Conservation (phyloP, 1,140 invertebrate genomes). For the Drosophila prosaltans region DNA sequence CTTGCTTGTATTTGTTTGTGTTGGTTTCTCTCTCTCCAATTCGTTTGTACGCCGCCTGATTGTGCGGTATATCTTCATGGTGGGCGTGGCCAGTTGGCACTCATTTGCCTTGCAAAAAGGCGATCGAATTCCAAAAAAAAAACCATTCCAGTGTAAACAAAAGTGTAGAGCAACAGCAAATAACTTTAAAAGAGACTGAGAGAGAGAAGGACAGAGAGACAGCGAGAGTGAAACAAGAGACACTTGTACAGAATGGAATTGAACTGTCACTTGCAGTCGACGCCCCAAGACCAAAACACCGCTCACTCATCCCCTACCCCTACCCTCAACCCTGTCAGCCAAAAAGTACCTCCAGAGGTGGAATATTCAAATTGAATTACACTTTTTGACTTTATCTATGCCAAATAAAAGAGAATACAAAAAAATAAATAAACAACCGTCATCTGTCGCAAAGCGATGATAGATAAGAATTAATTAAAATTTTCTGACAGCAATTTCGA, state of each 20-base stretch:
- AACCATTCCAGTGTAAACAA: slow-evolving; percentile 50
- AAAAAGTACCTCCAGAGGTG: slow-evolving; percentile 14
- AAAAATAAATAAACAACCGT: slow-evolving; percentile 54
- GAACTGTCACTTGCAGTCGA: slow-evolving; percentile 70
- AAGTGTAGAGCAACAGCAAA: slow-evolving; percentile 62
- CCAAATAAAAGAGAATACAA: slow-evolving; percentile 33
- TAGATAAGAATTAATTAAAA: slow-evolving; percentile 76
- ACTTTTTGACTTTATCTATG: slow-evolving; percentile 67
- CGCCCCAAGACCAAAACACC: neutral
- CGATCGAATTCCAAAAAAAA: slow-evolving; percentile 23
- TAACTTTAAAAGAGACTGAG: slow-evolving; percentile 63
- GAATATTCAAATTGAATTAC: slow-evolving; percentile 74
- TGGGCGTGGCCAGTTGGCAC: slow-evolving; percentile 47
- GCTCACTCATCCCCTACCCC: neutral
- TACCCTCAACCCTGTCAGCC: neutral
- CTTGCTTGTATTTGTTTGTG: slow-evolving; percentile 40
- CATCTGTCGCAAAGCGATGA: slow-evolving; percentile 5
- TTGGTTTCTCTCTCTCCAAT: neutral
- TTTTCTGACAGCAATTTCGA: slow-evolving; percentile 14
- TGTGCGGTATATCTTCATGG: slow-evolving; percentile 6
- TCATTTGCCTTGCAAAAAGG: slow-evolving; percentile 78
- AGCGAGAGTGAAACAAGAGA: neutral
- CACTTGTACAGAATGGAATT: slow-evolving; percentile 52
- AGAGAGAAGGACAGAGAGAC: neutral
- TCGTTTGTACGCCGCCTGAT: neutral